Evolutionary conservation across 2,113 vertebrate genomes (phyloP), one percentile per base, ranked within the genome.

Genomic region (Osmerus mordax): DNA sequence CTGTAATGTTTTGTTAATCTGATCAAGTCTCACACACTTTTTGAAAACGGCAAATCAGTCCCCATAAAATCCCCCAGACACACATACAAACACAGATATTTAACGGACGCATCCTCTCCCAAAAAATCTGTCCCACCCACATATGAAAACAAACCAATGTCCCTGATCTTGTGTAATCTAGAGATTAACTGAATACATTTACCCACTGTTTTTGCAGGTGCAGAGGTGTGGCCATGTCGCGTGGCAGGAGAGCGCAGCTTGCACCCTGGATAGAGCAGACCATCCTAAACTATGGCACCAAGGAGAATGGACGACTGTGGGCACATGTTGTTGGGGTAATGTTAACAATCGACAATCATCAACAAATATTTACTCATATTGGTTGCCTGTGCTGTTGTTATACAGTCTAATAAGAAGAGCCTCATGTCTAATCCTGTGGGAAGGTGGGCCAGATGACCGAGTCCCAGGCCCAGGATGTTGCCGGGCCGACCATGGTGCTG

Each of bases 251-350:
- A 9, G 18, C n/a, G 3, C 41, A 65, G 64, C 28, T 65, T 3
- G 19, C 25, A 28, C 41, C 64, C 18, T 65, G 64, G 64, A 51
- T 65, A 65, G 64, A 65, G n/a, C 16, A 65, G 36, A 21, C 47
- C 16, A 65, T 65, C 64, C 36, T 9, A 13, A 65, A 28, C 16
- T 51, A 65, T 14, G 36, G 64, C 63, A 65, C 54, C 16, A 52
- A 19, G n/a, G 47, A n/a, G 41, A 13, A 21, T 9, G 15, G 15
- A 11, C 64, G 2, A 16, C 14, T 65, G 19, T 47, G 47, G 21
- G 64, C 64, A 3, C n/a, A 65, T 51, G 64, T 65, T 51, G 64
- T 65, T 0, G 64, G 64, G 64, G 64, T 65, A 65, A 51, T 13
- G 21, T 61, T 61, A 19, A 9, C 12, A 3, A 7, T 19, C 12